Evolutionary conservation across 2,113 vertebrate species (phyloP), one percentile per base, ranked within the genome.

Genomic region (Hippocampus abdominalis): DNA sequence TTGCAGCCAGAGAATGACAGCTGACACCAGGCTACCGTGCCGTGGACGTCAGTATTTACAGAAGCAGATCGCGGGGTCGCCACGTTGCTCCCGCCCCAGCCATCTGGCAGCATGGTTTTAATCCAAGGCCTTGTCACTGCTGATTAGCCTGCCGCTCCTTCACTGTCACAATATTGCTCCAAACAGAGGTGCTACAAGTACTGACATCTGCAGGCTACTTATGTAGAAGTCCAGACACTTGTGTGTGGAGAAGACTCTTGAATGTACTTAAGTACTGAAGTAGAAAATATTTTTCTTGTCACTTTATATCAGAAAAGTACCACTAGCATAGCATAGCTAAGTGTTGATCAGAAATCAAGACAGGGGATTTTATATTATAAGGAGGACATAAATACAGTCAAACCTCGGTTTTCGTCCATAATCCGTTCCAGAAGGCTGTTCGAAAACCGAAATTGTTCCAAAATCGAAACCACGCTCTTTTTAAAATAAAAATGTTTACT

Each of bases 71-170:
- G 57, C 27, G 7, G 57, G 57, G 57, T 60, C 15, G 39, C 61
- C 66, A 68, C 57, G 67, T 27, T 57, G 40, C 54, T 51, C 48
- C 59, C 48, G 84, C 46, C 27, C 23, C 79, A 80, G 78, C 89
- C 92, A 94, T 92, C 90, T 93, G 91, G 79, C 80, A 76, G 70
- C 85, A 12, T 82, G 76, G 81, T 76, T 90, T 78, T 91, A 90
- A 93, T 91, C 88, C 87, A 73, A 82, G 73, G 87, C 78, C 82
- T 73, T 90, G 76, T 87, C 83, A 78, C 72, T 90, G 88, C 78
- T 87, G 77, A 92, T 92, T 88, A 92, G 71, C 71, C 40, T 60
- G 70, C 80, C 66, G 11, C 77, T 83, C 83, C 39, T 25, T 89
- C 86, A 73, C 68, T 64, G 78, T 65, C 72, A 32, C 57, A 18